Base-by-base conservation (phyloP, 2,888 invertebrate species). In the Oxystoma pomonae region DNA sequence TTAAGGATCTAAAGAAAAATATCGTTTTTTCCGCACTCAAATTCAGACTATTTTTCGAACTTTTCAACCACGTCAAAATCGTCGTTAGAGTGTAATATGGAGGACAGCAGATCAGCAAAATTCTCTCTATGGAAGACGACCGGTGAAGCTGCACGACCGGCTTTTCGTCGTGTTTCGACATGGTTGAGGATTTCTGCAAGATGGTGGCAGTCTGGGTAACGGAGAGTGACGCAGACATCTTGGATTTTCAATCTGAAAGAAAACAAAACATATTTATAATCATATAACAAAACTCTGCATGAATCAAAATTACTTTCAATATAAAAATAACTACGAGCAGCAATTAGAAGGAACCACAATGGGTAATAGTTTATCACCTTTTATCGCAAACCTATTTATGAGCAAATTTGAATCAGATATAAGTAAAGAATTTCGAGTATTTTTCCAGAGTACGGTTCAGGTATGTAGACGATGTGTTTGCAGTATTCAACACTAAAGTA, bases 11-110 rank as follows among this genome's bases (percentile, higher is more conserved):
- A 16, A 67, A 65, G 59, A 65, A 58, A 17, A 67, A 64, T 56
- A 67, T 67, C 16, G 64, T 64, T 21, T 67, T 67, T 60, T 67
- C 67, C 5, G 65, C 55, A n/a, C 63, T 63, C 0, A 63, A 55
- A 17, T 67, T 63, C 5, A 67, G 52, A 18, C 65, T 52, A 22
- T 62, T 67, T 57, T 65, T 65, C 21, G 65, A 59, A 9, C 65
- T 62, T 53, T 65, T 65, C n/a, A 65, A 55, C 67, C 67, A 67
- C n/a, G 62, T 67, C 49, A 67, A 62, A 16, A 67, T 65, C 58
- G 65, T 64, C 9, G 67, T 65, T 21, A 67, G 20, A 3, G 63
- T 51, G 53, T 67, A 67, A 9, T 63, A 52, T 60, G 65, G 65
- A 20, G 67, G 65, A 2, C 64, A 62, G 21, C 67, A 67, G 51